These are phyloP conservation scores for Hemicordylus capensis DNA, from an alignment of 2,113 vertebrate species.

Conservation along the genomic window DNA sequence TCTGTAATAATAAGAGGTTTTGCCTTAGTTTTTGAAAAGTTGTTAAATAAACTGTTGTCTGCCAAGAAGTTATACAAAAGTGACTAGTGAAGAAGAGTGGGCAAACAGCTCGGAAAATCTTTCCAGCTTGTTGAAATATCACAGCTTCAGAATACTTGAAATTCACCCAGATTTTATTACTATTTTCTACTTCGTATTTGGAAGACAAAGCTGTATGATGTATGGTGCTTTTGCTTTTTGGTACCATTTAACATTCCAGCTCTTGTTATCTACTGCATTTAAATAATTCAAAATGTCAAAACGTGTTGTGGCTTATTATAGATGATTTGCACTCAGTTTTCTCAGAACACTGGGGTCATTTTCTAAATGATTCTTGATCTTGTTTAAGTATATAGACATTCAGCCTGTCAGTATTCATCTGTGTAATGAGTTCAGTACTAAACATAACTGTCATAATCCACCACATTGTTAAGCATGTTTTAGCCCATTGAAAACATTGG, in stretches of 20 bases:
- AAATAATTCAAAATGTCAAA: constrained; percentile 26
- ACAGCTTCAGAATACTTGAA: constrained; percentile 66
- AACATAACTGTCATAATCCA: not conserved
- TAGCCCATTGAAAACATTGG: not conserved
- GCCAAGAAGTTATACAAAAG: constrained; percentile 79
- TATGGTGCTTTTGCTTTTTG: constrained; percentile 47
- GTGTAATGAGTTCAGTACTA: not conserved
- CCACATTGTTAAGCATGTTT: not conserved
- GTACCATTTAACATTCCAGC: constrained; percentile 62
- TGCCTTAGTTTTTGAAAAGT: constrained; percentile 78
- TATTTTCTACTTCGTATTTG: constrained; percentile 72
- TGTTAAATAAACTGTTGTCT: constrained; percentile 74
- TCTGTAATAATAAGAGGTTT: constrained; percentile 67
- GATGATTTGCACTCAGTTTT: constrained; percentile 31
- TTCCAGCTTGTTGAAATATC: constrained; percentile 75
- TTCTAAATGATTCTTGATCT: constrained; percentile 35
- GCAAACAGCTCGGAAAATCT: constrained; percentile 76
- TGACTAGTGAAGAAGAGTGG: constrained; percentile 72
- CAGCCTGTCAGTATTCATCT: not conserved
- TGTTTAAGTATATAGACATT: not conserved
- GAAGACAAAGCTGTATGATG: constrained; percentile 61
- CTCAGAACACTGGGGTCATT: constrained; percentile 33
- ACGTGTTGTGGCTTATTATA: constrained; percentile 16
- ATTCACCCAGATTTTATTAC: constrained; percentile 67
- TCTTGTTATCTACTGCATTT: constrained; percentile 22